Percentiles rank a stretch among this genome's conserved stretches.
Conservation (phyloP, 2,113 vertebrate species). For the Bambusicola thoracicus region DNA sequence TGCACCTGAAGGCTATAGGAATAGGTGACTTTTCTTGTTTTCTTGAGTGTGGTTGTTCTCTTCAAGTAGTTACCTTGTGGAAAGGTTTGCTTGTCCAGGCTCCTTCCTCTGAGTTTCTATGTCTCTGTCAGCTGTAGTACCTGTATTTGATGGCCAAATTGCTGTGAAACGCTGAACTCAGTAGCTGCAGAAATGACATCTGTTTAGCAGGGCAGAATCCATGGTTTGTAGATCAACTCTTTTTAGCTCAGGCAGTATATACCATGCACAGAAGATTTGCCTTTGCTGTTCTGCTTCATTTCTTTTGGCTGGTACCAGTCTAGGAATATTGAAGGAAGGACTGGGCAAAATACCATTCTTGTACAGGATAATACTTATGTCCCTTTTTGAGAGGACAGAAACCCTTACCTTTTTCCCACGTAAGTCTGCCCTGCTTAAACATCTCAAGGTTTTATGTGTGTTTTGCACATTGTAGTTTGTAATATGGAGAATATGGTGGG, state of each 20-base stretch:
- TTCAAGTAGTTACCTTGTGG: constrained; percentile 38
- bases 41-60: constrained; percentile 70
- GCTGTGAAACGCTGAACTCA: constrained; percentile 7
- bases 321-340: not conserved
- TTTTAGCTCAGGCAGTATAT: not conserved
- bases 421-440: constrained; percentile 42
- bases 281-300: not conserved
- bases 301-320: not conserved
- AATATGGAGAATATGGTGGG: not conserved
- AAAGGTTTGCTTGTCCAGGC: constrained; percentile 59
- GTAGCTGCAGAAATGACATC: not conserved
- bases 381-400: not conserved
- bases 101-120: constrained; percentile 23
- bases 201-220: constrained; percentile 33
- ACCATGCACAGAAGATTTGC: not conserved
- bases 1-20: constrained; percentile 73
- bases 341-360: not conserved
- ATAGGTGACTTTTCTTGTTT: constrained; percentile 70
- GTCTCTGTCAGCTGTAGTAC: constrained; percentile 44
- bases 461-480: constrained; percentile 14
- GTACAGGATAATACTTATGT: not conserved
- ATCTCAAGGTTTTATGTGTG: not conserved
- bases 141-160: constrained; percentile 7
- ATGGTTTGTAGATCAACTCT: not conserved
- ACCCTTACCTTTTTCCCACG: not conserved